These are phyloP conservation scores for Micoletzkya japonica DNA, from an alignment of 2,888 invertebrate genomes.

Conservation along the genomic window DNA sequence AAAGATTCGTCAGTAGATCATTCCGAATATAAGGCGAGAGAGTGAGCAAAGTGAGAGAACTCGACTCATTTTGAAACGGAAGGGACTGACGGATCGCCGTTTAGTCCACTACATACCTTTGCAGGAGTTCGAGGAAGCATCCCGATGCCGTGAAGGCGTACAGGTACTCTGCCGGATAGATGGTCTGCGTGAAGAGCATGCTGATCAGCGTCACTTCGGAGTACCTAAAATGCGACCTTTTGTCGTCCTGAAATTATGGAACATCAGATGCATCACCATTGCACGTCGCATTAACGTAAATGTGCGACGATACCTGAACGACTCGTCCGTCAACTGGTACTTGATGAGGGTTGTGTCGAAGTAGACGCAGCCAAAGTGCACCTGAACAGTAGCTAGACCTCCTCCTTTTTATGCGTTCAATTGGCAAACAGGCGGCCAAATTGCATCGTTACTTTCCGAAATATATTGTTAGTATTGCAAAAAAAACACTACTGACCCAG, in stretches of 20 bases:
- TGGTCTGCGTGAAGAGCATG: conserved; percentile 62
- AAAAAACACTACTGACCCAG: neutral
- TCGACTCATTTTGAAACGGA: no score
- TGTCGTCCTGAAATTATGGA: neutral
- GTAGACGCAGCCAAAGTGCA: conserved; percentile 59
- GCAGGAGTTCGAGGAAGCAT: conserved; percentile 58
- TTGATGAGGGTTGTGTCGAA: conserved; percentile 57
- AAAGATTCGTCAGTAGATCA: no score
- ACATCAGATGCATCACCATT: neutral
- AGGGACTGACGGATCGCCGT: no score
- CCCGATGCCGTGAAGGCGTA: conserved; percentile 60
- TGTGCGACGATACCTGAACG: conserved; percentile 35
- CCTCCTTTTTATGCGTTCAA: neutral
- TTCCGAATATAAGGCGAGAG: no score
- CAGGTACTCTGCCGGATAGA: conserved; percentile 62
- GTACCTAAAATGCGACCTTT: conserved; percentile 31
- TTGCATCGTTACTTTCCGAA: neutral
- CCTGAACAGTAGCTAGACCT: neutral
- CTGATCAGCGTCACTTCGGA: conserved; percentile 51
- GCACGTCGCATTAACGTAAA: conserved; percentile 32
- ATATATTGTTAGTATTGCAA: neutral
- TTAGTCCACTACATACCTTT: conserved; percentile 46
- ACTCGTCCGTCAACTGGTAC: conserved; percentile 57
- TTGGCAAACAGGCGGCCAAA: neutral
- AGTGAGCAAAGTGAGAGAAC: no score